Percentiles rank a stretch among this genome's conserved stretches.
Conservation (phyloP, 2,797 vertebrate genomes). For the Siniperca scherzeri region DNA sequence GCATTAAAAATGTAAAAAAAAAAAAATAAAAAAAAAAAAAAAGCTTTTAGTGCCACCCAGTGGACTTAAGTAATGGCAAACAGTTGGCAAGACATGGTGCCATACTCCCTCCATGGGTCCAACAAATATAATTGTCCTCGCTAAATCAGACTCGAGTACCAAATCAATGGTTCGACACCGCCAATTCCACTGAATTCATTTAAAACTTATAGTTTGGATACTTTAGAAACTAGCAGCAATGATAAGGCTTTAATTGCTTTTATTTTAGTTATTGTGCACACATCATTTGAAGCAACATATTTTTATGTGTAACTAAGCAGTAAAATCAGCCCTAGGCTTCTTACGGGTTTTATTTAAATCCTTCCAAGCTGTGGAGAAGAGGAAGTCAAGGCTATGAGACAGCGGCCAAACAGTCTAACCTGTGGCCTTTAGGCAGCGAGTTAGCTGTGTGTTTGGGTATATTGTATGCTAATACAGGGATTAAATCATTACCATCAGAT, state of each 20-base stretch:
- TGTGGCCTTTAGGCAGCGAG: slow-evolving; percentile 68
- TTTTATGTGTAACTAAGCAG: slow-evolving; percentile 38
- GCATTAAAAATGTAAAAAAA: slow-evolving; percentile 74
- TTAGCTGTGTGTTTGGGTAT: slow-evolving; percentile 67
- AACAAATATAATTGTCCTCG: slow-evolving; percentile 43
- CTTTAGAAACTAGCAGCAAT: slow-evolving; percentile 61
- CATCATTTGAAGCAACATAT: slow-evolving; percentile 53
- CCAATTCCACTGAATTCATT: slow-evolving; percentile 30
- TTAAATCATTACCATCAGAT: slow-evolving; percentile 83
- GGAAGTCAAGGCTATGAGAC: slow-evolving; percentile 61
- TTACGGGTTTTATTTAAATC: slow-evolving; percentile 37
- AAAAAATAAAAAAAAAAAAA: slow-evolving; percentile 36
- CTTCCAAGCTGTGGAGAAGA: slow-evolving; percentile 39
- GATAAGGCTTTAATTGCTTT: slow-evolving; percentile 82
- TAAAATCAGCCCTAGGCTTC: slow-evolving; percentile 28
- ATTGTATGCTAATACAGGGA: slow-evolving; percentile 73
- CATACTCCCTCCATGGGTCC: slow-evolving; percentile 50
- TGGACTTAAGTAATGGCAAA: slow-evolving; percentile 62
- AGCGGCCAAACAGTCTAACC: slow-evolving; percentile 48
- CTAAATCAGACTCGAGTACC: slow-evolving; percentile 49
- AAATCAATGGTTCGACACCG: slow-evolving; percentile 50
- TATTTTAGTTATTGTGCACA: slow-evolving; percentile 62
- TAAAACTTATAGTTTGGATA: slow-evolving; percentile 54
- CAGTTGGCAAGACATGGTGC: slow-evolving; percentile 62
- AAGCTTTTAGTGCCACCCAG: slow-evolving; percentile 68